Percentiles rank a stretch among this genome's conserved stretches.
These are phyloP conservation scores for Phycodurus eques DNA, from an alignment of 2,113 vertebrate species.

Conservation along the genomic window DNA sequence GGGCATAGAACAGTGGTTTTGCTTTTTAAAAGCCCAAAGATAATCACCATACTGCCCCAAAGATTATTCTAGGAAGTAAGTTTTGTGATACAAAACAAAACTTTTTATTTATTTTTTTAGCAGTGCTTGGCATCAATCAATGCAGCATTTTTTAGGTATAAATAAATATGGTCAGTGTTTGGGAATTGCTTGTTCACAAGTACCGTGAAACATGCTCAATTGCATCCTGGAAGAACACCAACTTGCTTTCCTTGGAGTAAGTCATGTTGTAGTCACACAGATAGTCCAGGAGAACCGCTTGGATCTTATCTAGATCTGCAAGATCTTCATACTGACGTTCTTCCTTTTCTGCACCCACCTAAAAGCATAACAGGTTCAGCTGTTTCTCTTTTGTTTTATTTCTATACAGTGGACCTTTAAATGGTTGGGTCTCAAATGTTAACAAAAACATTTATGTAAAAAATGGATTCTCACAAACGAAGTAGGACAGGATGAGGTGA, in stretches of 20 bases:
- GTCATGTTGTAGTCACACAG: slow-evolving; percentile 82
- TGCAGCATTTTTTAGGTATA: background rate
- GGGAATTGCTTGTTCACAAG: background rate
- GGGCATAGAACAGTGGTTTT: background rate
- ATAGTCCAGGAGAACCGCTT: slow-evolving; percentile 80
- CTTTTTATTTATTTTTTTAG: background rate
- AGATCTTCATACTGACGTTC: slow-evolving; percentile 79
- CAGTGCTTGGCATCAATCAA: background rate
- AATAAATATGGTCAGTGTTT: background rate
- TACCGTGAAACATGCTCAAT: slow-evolving; percentile 84
- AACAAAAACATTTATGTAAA: background rate
- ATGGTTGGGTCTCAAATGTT: background rate
- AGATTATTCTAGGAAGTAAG: background rate
- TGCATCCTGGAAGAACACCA: slow-evolving; percentile 88
- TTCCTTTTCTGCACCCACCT: slow-evolving; percentile 67
- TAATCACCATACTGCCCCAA: background rate
- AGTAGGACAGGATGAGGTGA: background rate
- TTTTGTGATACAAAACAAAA: background rate
- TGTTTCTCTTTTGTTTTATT: background rate
- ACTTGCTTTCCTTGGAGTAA: slow-evolving; percentile 81
- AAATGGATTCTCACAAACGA: background rate
- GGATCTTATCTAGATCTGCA: slow-evolving; percentile 75
- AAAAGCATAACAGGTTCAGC: background rate
- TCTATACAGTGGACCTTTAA: background rate
- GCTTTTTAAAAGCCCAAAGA: background rate